These are phyloP conservation scores for Decapterus maruadsi DNA, from an alignment of 2,797 vertebrate genomes.

Conservation along the genomic window DNA sequence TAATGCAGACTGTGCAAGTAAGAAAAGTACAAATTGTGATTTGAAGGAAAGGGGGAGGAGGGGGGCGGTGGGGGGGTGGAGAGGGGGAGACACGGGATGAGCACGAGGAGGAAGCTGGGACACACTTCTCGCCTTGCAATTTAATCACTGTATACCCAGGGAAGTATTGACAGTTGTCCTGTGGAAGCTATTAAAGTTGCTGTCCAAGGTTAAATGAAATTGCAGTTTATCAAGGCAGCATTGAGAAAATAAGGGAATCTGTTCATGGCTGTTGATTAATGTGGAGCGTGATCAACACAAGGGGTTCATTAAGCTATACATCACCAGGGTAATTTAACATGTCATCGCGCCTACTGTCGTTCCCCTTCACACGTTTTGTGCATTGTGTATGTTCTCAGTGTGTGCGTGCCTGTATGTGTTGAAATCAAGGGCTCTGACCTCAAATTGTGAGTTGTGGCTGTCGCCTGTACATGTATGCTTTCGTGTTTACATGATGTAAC, in stretches of 20 bases:
- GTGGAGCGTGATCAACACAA: constrained; percentile 99
- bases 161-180: constrained; percentile 99
- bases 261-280: constrained; percentile 99
- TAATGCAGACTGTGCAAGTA: constrained; percentile 61
- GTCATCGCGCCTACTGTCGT: constrained; percentile 96
- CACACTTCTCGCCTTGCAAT: constrained; percentile 94
- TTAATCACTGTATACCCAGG: constrained; percentile 98
- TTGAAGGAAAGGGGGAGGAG: constrained; percentile 83
- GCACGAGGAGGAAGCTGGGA: constrained; percentile 85
- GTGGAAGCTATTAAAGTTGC: constrained; percentile 99
- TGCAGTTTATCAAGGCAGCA: constrained; percentile 99
- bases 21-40: constrained; percentile 94
- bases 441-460: constrained; percentile 36
- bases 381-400: constrained; percentile 42
- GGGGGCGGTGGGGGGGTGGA: constrained; percentile 34
- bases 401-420: constrained; percentile 23
- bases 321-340: constrained; percentile 99
- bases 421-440: constrained; percentile 52
- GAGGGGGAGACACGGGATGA: constrained; percentile 61
- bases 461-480: constrained; percentile 3
- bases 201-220: constrained; percentile 99
- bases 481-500: constrained; percentile 48
- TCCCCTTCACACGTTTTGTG: constrained; percentile 71
- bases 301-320: constrained; percentile 99
- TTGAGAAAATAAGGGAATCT: constrained; percentile 99